Evolutionary conservation across 2,888 invertebrate species (phyloP).

Genomic region (Ephialtes manifestator): DNA sequence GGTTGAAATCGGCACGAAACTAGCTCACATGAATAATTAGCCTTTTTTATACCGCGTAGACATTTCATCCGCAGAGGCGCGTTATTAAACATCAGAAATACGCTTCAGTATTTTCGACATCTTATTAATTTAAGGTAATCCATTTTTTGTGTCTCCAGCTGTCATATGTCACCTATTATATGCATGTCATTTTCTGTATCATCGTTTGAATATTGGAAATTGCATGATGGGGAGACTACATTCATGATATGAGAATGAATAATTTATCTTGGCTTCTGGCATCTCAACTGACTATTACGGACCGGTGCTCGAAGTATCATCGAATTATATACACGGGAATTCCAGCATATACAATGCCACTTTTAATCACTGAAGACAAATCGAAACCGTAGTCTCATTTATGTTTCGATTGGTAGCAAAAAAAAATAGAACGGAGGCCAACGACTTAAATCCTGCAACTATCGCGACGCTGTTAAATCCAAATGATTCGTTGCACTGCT

Average conservation of each 20-base stretch:
- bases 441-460: no score
- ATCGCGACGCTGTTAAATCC: no score
- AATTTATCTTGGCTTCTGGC: neutral
- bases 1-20: slow-evolving; percentile 50
- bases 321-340: neutral
- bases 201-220: neutral
- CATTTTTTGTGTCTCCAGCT: neutral
- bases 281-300: neutral
- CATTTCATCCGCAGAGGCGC: neutral
- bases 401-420: no score
- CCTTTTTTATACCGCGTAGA: neutral
- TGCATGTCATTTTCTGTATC: neutral
- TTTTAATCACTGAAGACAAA: no score
- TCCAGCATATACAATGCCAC: no score
- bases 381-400: no score
- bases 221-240: neutral
- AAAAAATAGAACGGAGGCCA: no score
- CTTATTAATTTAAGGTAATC: neutral
- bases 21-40: slow-evolving; percentile 23
- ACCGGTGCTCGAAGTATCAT: neutral
- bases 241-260: neutral
- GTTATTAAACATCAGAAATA: neutral
- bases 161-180: neutral
- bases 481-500: no score
- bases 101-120: neutral